Evolutionary conservation across 2,888 invertebrate genomes (phyloP), one percentile per base, ranked within the genome.

Genomic region (Fragum sueziense): DNA sequence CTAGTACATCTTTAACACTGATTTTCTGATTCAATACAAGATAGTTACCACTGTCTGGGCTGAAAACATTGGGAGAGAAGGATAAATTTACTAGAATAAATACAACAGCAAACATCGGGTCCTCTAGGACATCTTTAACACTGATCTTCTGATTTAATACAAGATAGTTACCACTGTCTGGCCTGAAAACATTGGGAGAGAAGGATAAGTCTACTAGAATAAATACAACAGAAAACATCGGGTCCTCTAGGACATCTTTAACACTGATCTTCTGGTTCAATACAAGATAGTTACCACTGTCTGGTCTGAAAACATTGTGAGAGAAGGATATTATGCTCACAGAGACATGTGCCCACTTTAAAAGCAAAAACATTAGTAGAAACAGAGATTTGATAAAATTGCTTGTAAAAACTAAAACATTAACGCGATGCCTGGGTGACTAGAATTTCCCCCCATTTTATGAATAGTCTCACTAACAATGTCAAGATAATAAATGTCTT

Each of bases 181-280:
- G 71, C 4, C 84, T 84, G 27, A 2, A 1, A 54, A 54, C 20
- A 47, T 7, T 52, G n/a, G 52, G 22, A 52, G 9, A 52, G 22
- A 52, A 52, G 52, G 9, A 14, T n/a, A 52, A n/a, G 85, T 93
- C 93, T 79, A 93, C 91, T 52, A 93, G 85, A 0, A 88, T 88
- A 79, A 93, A 93, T 6, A 93, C 90, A 6, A 93, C 84, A 41
- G 92, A 87, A 84, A 91, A 90, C 85, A 89, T 85, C 0, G 92
- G 91, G 80, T 93, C 93, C 59, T 92, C 90, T 27, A 90, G 82
- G 75, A 93, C 80, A 14, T 92, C 91, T 52, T 87, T 88, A 31
- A 93, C 74, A 71, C 91, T 89, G 6, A 92, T 83, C 41, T 88
- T 86, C 76, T 90, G 91, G 70, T 89, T 89, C 73, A 92, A 79